phyloP scores from a whole-genome alignment of 2,888 invertebrate genomes.

The Campoletis raptor region DNA sequence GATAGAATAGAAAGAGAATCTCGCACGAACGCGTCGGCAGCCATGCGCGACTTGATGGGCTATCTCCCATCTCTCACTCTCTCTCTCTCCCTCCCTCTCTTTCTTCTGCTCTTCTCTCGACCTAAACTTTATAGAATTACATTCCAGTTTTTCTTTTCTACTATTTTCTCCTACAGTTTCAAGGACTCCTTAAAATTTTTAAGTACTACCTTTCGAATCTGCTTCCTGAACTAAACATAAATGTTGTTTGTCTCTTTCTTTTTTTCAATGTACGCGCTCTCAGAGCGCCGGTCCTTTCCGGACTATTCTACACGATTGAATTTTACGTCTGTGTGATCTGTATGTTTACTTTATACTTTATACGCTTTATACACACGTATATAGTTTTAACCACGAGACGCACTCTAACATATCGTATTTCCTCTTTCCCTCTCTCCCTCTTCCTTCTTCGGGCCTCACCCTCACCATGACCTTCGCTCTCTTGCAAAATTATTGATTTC shows the following conservation, averaged over 20 bases:
- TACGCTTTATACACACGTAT: not conserved
- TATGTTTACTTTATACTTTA: slow-evolving; percentile 10
- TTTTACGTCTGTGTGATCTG: not conserved
- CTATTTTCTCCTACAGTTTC: not conserved
- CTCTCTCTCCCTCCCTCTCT: not conserved
- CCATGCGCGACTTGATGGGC: slow-evolving; percentile 75
- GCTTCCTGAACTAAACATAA: not conserved
- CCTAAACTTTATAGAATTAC: slow-evolving; percentile 27
- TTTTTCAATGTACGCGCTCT: slow-evolving; percentile 37
- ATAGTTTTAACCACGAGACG: slow-evolving; percentile 34
- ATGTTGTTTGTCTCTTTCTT: not conserved
- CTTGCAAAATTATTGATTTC: slow-evolving; percentile 72
- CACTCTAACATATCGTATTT: slow-evolving; percentile 37
- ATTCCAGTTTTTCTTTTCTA: not conserved
- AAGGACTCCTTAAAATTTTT: not conserved
- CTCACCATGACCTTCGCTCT: slow-evolving; percentile 71
- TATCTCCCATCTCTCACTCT: slow-evolving; percentile 17
- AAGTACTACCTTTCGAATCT: not conserved
- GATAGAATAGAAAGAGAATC: slow-evolving; percentile 64
- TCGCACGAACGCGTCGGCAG: slow-evolving; percentile 76
- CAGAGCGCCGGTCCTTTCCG: slow-evolving; percentile 59
- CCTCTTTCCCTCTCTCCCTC: slow-evolving; percentile 36
- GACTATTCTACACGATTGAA: slow-evolving; percentile 15
- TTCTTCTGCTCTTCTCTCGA: slow-evolving; percentile 7
- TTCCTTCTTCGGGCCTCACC: slow-evolving; percentile 8